Base-by-base conservation (phyloP, 2,113 vertebrate genomes). In the Nesoenas mayeri region DNA sequence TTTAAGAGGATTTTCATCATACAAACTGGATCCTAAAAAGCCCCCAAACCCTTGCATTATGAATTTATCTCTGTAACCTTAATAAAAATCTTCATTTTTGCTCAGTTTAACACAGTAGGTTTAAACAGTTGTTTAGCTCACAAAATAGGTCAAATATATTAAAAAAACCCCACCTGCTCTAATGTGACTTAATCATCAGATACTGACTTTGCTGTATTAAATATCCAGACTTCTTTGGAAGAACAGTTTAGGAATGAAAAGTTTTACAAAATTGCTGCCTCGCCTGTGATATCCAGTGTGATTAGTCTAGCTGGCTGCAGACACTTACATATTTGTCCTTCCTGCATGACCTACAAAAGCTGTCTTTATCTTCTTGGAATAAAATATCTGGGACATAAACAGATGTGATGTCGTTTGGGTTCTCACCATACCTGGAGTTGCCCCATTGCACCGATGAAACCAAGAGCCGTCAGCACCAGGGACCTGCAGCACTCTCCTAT, bases 61-160 rank as follows among this genome's bases (percentile, higher is more conserved):
- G 34, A 81, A 64, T 91, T 85, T 77, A 47, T 71, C 70, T 73
- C 44, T 82, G 58, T 79, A 92, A 53, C 71, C 3, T 2, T 40
- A 86, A 67, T 28, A 54, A 88, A 88, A 90, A 88, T 44, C 60
- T 82, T 92, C 24, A 36, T 85, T 92, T 90, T 79, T 75, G 11
- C 64, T 85, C 34, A 48, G 53, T 86, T 92, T 73, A 95, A 66
- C 53, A 34, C 69, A 73, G 88, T 34, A 79, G 75, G 79, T 75
- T 82, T 74, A 79, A 93, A 25, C 6, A 84, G 56, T 48, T 79
- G 15, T 91, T 89, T 69, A 78, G 79, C 28, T 84, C 53, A 84
- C 22, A 48, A 91, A 95, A 69, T 40, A 69, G 73, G 66, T 70
- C 90, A 93, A 80, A 24, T 3, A 12, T 26, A 69, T 91, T 36